Evolutionary conservation across 1,140 invertebrate species (phyloP), one percentile per base, ranked within the genome.

Genomic region (Sarcophaga peregrina): DNA sequence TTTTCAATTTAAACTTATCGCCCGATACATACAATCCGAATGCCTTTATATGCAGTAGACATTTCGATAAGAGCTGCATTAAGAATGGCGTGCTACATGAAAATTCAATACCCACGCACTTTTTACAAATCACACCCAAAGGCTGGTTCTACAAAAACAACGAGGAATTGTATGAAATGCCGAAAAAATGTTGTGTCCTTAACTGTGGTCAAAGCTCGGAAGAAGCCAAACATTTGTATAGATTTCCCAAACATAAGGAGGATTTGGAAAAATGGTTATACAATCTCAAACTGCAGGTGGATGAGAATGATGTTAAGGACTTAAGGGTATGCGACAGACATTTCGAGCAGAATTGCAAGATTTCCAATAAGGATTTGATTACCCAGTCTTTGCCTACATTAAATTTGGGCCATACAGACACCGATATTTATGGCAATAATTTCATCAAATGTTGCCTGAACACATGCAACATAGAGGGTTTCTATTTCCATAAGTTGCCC

Each of bases 71-170:
- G 9, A 37, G 7, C 8, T 58, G 52, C 10, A 54, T 81, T 0
- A 46, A 17, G n/a, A 15, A 81, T 15, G 80, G 80, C 5, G 1
- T n/a, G 7, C 17, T 81, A 81, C 80, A 81, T 62, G 52, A 58
- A 62, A 81, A 68, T 46, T 52, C 80, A 8, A 62, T 81, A 68
- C 80, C 80, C 58, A 81, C 80, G 5, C 52, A 81, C 45, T 81
- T 54, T 17, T 11, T 78, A 11, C 17, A 78, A 17, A 10, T 68
- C 17, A 6, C 62, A 7, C n/a, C 75, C 17, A 78, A 78, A 8
- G 47, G n/a, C 3, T 78, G 75, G 75, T 78, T 78, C 13, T 78
- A 78, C 17, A 48, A 78, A 52, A 78, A 78, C 17, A 50, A 78
- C 10, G 75, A 78, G 8, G 75, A 78, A 13, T 25, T 78, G 9